These are phyloP conservation scores for Hippocampus guttulatus DNA, from an alignment of 2,113 vertebrate species.

Conservation along the genomic window DNA sequence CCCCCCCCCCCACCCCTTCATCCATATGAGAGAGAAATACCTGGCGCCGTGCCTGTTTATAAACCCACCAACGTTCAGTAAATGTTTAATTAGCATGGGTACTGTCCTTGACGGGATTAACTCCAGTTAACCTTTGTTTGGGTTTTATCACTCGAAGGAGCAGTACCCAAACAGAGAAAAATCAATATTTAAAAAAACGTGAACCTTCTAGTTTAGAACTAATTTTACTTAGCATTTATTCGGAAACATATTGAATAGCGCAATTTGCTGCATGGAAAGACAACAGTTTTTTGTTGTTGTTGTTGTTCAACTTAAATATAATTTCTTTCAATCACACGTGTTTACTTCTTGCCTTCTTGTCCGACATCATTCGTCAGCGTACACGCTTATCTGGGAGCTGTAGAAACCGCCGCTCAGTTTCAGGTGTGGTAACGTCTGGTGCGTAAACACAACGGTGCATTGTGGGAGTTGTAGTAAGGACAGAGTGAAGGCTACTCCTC, in stretches of 20 bases:
- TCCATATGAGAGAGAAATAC: too few species aligned
- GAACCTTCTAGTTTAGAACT: background rate
- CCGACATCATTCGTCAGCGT: background rate
- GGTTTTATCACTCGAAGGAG: conserved; percentile 9
- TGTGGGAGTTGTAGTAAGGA: conserved; percentile 57
- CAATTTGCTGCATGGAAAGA: too few species aligned
- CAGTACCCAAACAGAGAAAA: conserved; percentile 11
- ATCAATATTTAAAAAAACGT: background rate
- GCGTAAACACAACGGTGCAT: conserved; percentile 39
- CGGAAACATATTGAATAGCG: too few species aligned
- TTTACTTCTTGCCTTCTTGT: background rate
- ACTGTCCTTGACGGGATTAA: conserved; percentile 35
- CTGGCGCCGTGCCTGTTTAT: too few species aligned
- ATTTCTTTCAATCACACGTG: background rate
- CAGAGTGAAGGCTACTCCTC: background rate
- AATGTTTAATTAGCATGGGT: conserved; percentile 3
- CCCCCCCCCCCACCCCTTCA: too few species aligned
- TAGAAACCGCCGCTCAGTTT: conserved; percentile 70
- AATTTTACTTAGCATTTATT: background rate
- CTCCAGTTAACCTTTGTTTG: conserved; percentile 14
- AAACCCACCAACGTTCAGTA: background rate
- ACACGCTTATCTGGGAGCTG: conserved; percentile 19
- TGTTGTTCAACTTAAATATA: background rate
- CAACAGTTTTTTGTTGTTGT: background rate
- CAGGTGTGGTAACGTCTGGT: conserved; percentile 56